phyloP scores from a whole-genome alignment of 2,888 invertebrate species.

The Pseudoips prasinana region DNA sequence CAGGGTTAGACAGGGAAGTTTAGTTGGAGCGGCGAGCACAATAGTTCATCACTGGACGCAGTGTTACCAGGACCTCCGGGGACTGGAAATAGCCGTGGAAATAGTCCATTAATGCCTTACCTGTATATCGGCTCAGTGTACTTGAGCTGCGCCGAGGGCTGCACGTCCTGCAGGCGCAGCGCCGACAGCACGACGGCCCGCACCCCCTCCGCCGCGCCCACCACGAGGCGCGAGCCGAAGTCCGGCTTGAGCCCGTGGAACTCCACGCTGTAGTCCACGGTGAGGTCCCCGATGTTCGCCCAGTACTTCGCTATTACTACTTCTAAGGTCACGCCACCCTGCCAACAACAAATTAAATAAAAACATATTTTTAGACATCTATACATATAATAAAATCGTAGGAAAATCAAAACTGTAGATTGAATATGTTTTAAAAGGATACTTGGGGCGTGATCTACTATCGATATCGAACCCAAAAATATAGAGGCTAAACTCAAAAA shows the following conservation, averaged over 20 bases:
- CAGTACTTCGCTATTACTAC: constrained; percentile 96
- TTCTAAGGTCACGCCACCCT: constrained; percentile 92
- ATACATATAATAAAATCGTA: no score
- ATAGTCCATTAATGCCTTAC: constrained; percentile 50
- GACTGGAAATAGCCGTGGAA: no score
- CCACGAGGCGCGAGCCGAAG: constrained; percentile 81
- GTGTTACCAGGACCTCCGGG: no score
- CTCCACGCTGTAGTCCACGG: constrained; percentile 87
- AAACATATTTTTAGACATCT: no score
- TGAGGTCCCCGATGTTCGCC: constrained; percentile 92
- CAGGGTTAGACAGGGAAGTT: no score
- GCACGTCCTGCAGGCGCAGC: constrained; percentile 89
- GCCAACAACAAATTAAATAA: constrained; percentile 15
- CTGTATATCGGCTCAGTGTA: constrained; percentile 86
- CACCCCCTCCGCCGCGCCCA: constrained; percentile 90
- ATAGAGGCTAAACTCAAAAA: no score
- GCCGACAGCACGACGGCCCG: constrained; percentile 86
- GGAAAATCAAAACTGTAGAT: no score
- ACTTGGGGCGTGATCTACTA: no score
- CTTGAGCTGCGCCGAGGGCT: constrained; percentile 88
- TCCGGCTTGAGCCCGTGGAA: constrained; percentile 92
- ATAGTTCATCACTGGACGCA: no score
- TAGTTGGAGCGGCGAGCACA: no score
- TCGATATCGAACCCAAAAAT: no score
- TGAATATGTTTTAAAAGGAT: no score